Conservation (phyloP, 2,888 invertebrate species). For the Lochmaea capreae region DNA sequence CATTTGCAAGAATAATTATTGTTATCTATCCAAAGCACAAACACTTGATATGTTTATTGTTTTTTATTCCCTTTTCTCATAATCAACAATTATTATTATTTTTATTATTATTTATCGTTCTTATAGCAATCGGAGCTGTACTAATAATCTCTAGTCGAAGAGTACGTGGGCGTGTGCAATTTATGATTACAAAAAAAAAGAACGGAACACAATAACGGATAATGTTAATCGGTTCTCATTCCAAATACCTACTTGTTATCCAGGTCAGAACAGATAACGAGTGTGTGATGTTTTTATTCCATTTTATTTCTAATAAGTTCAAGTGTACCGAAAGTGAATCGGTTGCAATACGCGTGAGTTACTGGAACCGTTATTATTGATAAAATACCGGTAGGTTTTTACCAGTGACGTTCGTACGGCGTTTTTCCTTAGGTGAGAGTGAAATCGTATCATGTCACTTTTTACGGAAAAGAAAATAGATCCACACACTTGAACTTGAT, state of each 20-base stretch:
- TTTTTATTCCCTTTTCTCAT: not conserved
- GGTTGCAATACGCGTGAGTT: conserved; percentile 30
- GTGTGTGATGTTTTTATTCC: not conserved
- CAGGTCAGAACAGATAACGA: conserved; percentile 40
- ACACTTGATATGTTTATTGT: not conserved
- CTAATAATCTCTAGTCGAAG: not conserved
- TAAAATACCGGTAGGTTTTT: not conserved
- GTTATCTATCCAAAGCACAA: not conserved
- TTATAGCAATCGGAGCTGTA: not conserved
- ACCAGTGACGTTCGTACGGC: not conserved
- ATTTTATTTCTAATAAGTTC: conserved; percentile 31
- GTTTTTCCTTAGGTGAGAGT: not conserved
- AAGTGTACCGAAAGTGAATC: conserved; percentile 41
- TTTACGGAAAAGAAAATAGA: not conserved
- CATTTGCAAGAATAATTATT: not conserved
- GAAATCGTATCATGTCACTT: not conserved
- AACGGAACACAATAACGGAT: conserved; percentile 25
- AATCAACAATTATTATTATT: not conserved
- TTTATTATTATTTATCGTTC: not conserved
- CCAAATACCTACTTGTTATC: conserved; percentile 43
- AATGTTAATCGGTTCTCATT: conserved; percentile 34
- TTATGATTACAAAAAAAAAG: conserved; percentile 9
- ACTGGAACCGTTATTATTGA: conserved; percentile 15
- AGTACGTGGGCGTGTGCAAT: conserved; percentile 5
- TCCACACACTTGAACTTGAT: too few relatives aligned